These are phyloP conservation scores for Notarius quadriscutis DNA, from an alignment of 2,113 vertebrate genomes.

Conservation along the genomic window DNA sequence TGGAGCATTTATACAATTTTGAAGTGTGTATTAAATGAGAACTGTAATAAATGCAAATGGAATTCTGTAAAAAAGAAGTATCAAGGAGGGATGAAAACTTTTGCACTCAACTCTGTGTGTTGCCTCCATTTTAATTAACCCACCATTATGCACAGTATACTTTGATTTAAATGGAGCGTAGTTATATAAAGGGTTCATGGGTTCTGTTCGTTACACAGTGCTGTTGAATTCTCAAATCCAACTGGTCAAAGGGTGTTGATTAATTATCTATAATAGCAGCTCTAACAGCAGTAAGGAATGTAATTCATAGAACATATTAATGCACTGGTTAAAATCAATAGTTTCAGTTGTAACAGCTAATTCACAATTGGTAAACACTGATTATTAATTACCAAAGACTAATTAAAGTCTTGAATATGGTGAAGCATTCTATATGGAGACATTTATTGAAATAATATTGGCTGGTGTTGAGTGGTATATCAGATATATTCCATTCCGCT, in stretches of 20 bases:
- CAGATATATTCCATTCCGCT: no score
- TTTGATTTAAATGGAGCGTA: not conserved
- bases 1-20: not conserved
- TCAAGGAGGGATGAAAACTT: not conserved
- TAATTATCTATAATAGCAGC: not conserved
- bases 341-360: not conserved
- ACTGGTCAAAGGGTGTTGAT: not conserved
- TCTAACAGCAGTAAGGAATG: not conserved
- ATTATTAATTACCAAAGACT: no score
- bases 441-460: no score
- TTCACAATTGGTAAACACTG: no score
- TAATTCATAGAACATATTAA: not conserved
- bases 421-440: not conserved
- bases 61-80: not conserved
- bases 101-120: not conserved
- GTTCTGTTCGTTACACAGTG: not conserved
- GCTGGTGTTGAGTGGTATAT: no score
- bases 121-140: not conserved
- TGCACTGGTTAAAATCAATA: not conserved
- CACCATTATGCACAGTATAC: not conserved
- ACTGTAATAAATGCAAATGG: not conserved
- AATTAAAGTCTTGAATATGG: not conserved
- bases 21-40: not conserved
- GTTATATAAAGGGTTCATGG: not conserved
- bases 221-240: not conserved